Conservation (phyloP, 2,888 invertebrate species). For the Rugalucina vietnamica region DNA sequence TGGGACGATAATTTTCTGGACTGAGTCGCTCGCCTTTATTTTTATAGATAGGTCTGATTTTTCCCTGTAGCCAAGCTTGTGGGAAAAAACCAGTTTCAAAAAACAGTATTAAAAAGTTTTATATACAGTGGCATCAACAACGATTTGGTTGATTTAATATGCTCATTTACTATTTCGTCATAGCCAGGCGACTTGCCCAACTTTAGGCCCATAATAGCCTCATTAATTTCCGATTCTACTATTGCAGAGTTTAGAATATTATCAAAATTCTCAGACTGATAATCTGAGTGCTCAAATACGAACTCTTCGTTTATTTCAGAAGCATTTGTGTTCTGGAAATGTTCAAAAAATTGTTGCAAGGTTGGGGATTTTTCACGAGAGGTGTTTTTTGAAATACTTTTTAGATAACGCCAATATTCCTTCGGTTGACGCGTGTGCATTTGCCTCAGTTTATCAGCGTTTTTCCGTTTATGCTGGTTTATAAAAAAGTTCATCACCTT, state of each 20-base stretch:
- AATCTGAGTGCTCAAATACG: background rate
- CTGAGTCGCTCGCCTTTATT: background rate
- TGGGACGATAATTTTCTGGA: conserved; percentile 30
- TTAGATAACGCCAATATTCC: background rate
- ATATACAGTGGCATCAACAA: background rate
- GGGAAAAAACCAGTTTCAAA: conserved; percentile 18
- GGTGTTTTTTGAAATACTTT: background rate
- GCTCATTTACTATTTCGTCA: background rate
- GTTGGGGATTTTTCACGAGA: background rate
- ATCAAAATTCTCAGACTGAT: background rate
- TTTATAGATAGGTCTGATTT: conserved; percentile 26
- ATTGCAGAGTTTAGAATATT: background rate
- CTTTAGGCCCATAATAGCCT: too few relatives aligned
- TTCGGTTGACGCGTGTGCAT: background rate
- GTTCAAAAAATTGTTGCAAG: background rate
- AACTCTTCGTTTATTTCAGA: background rate
- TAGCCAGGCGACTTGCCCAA: background rate
- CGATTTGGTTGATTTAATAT: background rate
- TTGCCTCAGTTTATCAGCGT: background rate
- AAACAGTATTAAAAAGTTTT: conserved; percentile 24
- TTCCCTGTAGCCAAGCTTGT: conserved; percentile 16
- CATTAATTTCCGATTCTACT: background rate
- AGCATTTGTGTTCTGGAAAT: background rate
- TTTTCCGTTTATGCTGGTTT: background rate
- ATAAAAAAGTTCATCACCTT: background rate